These are phyloP conservation scores for Spinibarbus caldwelli DNA, from an alignment of 2,797 vertebrate genomes.

Conservation along the genomic window DNA sequence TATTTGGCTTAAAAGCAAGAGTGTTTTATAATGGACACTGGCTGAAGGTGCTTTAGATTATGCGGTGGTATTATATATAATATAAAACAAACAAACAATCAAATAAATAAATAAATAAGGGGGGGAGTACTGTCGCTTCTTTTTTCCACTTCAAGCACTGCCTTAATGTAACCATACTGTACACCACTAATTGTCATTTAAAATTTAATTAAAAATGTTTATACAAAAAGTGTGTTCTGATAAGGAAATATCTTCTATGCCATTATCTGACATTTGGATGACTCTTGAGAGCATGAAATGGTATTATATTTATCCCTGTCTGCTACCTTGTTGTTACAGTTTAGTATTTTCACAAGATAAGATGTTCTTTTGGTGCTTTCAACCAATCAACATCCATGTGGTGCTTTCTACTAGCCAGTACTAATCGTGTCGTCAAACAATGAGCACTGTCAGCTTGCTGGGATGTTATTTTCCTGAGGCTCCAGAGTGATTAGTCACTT, in stretches of 20 bases:
- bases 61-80: neutral
- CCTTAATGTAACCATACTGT: neutral
- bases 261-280: neutral
- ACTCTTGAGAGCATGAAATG: neutral
- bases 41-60: neutral
- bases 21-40: neutral
- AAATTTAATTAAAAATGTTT: neutral
- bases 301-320: neutral
- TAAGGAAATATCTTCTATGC: neutral
- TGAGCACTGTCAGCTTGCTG: neutral
- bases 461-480: neutral
- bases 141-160: too few relatives aligned
- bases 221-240: neutral
- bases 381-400: too few relatives aligned
- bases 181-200: neutral
- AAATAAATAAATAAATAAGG: too few relatives aligned
- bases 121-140: too few relatives aligned
- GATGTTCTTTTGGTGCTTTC: too few relatives aligned
- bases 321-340: neutral
- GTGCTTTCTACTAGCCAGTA: too few relatives aligned
- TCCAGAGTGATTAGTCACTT: neutral
- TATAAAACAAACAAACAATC: too few relatives aligned
- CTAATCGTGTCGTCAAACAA: neutral
- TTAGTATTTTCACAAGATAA: neutral
- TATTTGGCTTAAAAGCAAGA: neutral